A percentile compares a stretch with the other conserved stretches of the same genome.
These are phyloP conservation scores for Achroia grisella DNA, from an alignment of 1,140 invertebrate genomes.

Conservation along the genomic window DNA sequence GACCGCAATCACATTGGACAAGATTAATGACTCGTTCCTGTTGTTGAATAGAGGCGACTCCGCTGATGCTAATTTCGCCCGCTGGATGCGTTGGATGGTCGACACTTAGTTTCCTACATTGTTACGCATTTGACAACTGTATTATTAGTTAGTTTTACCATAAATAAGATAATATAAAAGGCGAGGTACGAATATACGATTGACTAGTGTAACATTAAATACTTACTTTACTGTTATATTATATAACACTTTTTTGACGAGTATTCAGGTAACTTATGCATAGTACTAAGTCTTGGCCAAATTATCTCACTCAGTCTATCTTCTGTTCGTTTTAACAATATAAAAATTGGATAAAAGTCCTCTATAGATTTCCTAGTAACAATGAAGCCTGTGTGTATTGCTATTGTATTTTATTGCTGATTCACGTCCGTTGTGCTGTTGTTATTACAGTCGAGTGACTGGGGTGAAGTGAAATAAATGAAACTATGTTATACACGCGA, in stretches of 20 bases:
- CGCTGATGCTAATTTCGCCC: constrained; percentile 40
- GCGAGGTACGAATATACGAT: too few relatives aligned
- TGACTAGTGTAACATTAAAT: too few relatives aligned
- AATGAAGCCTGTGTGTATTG: constrained; percentile 20
- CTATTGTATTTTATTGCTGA: constrained; percentile 54
- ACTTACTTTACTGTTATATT: too few relatives aligned
- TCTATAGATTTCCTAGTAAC: constrained; percentile 8
- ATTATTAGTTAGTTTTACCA: constrained; percentile 12
- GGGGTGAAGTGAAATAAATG: constrained; percentile 68
- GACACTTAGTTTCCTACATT: constrained; percentile 24
- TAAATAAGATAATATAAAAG: neutral
- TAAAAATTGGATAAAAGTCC: constrained; percentile 1
- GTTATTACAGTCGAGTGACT: constrained; percentile 61
- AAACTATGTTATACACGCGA: constrained; percentile 65
- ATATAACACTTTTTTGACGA: too few relatives aligned
- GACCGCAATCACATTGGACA: constrained; percentile 47
- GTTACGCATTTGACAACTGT: constrained; percentile 15
- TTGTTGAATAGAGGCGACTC: constrained; percentile 39
- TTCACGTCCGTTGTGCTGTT: constrained; percentile 46
- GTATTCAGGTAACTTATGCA: too few relatives aligned
- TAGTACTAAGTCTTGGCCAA: too few relatives aligned
- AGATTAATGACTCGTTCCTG: constrained; percentile 46
- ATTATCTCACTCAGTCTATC: neutral
- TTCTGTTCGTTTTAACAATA: neutral
- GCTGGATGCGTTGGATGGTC: constrained; percentile 22